phyloP scores from a whole-genome alignment of 2,888 invertebrate genomes.

The Drosophila infuscata region DNA sequence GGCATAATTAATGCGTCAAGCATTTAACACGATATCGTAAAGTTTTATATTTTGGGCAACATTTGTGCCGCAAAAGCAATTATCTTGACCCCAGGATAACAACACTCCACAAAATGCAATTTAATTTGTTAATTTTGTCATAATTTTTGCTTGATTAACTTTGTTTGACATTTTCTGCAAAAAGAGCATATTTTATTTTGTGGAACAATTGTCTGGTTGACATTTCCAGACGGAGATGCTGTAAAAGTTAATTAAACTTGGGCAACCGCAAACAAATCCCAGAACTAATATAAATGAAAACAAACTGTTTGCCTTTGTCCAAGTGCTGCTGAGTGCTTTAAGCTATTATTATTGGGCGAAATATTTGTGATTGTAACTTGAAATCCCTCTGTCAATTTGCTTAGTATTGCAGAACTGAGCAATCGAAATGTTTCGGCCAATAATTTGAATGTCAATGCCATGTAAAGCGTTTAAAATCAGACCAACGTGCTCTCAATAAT shows the following conservation, averaged over 20 bases:
- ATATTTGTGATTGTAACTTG: not conserved
- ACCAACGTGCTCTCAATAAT: conserved; percentile 6
- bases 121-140: conserved; percentile 12
- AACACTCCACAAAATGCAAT: conserved; percentile 21
- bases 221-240: conserved; percentile 24
- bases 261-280: conserved; percentile 44
- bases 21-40: not conserved
- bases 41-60: not conserved
- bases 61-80: conserved; percentile 6
- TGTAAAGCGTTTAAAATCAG: conserved; percentile 50
- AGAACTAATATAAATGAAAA: conserved; percentile 56
- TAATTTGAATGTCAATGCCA: conserved; percentile 29
- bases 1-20: not conserved
- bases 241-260: conserved; percentile 62
- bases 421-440: conserved; percentile 3
- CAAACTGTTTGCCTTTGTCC: conserved; percentile 17
- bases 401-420: conserved; percentile 3
- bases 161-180: conserved; percentile 1
- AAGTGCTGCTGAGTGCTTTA: conserved; percentile 9
- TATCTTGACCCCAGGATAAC: conserved; percentile 1
- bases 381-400: conserved; percentile 5
- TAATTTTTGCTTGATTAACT: conserved; percentile 20
- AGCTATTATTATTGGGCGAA: conserved; percentile 1
- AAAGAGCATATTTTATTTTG: conserved; percentile 16
- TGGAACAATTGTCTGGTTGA: conserved; percentile 37